A percentile compares a stretch with the other conserved stretches of the same genome.
Conservation (phyloP, 2,113 vertebrate genomes). For the Oxygymnocypris stewartii region DNA sequence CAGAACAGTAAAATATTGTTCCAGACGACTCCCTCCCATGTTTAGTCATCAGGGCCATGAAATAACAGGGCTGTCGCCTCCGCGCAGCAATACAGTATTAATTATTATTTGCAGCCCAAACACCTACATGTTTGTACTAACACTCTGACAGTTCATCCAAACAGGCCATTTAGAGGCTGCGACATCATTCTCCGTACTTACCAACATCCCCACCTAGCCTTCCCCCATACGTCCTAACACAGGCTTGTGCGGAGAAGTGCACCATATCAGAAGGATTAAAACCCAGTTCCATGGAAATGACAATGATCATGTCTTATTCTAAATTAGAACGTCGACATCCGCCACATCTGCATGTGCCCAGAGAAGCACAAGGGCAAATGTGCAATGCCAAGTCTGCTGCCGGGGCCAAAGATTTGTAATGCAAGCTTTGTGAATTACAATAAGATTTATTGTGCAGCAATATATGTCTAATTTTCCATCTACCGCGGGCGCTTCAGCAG, state of each 20-base stretch:
- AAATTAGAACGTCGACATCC: slow-evolving; percentile 73
- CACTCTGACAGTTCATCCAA: slow-evolving; percentile 90
- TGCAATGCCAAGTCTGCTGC: slow-evolving; percentile 68
- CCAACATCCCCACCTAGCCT: slow-evolving; percentile 64
- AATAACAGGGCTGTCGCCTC: slow-evolving; percentile 83
- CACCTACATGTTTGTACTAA: slow-evolving; percentile 93
- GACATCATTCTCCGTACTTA: slow-evolving; percentile 81
- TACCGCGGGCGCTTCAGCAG: slow-evolving; percentile 75
- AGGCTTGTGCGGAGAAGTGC: slow-evolving; percentile 73
- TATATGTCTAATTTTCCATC: slow-evolving; percentile 82
- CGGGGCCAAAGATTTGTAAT: slow-evolving; percentile 68
- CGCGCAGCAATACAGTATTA: slow-evolving; percentile 84
- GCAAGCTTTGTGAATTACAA: slow-evolving; percentile 78
- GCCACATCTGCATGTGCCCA: slow-evolving; percentile 69
- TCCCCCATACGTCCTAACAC: slow-evolving; percentile 62
- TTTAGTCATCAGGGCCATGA: slow-evolving; percentile 87
- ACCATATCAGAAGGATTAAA: slow-evolving; percentile 69
- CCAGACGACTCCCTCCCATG: slow-evolving; percentile 75
- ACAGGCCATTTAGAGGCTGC: slow-evolving; percentile 90
- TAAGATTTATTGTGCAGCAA: slow-evolving; percentile 78
- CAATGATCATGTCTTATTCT: slow-evolving; percentile 68
- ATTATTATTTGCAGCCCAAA: slow-evolving; percentile 91
- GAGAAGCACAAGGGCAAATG: slow-evolving; percentile 57
- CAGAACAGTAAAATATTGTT: slow-evolving; percentile 88
- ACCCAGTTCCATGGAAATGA: slow-evolving; percentile 68